A percentile compares a stretch with the other conserved stretches of the same genome.
Evolutionary conservation across 2,113 vertebrate species (phyloP).

Genomic region (Desmodus rotundus): DNA sequence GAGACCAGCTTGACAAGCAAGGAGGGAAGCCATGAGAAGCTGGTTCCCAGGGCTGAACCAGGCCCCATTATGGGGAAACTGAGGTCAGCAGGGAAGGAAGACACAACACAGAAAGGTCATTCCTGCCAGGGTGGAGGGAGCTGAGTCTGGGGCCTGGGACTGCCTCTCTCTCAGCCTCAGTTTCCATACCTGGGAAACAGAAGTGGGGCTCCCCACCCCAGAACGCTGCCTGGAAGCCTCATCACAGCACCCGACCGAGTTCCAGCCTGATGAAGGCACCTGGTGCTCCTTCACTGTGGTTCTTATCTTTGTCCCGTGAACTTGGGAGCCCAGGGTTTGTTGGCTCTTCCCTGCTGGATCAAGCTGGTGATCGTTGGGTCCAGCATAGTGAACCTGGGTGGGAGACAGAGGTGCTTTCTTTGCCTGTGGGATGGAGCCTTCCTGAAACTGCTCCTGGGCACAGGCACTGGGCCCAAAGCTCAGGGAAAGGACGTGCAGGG

Average conservation of each 20-base stretch:
- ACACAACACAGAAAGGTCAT: rapidly evolving
- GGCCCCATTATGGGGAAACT: not conserved
- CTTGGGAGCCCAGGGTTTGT: not conserved
- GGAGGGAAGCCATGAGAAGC: not conserved
- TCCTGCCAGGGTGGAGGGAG: not conserved
- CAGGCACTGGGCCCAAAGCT: not conserved
- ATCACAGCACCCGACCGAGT: not conserved
- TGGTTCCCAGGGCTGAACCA: not conserved
- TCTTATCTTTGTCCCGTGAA: not conserved
- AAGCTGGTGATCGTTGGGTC: not conserved
- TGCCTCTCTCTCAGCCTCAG: not conserved
- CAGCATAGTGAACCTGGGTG: not conserved
- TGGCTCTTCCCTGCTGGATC: not conserved
- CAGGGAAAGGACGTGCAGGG: not conserved
- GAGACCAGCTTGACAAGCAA: not conserved
- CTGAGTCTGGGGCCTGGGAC: not conserved
- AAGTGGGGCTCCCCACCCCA: not conserved
- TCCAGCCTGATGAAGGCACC: not conserved
- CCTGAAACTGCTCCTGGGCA: not conserved
- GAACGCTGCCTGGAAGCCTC: not conserved
- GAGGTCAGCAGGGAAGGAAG: not conserved
- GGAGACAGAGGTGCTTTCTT: not conserved
- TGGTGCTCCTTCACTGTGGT: rapidly evolving
- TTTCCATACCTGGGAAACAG: not conserved
- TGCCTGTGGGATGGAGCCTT: not conserved